phyloP scores from a whole-genome alignment of 2,113 vertebrate species.

The Petrocephalus microphthalmus region DNA sequence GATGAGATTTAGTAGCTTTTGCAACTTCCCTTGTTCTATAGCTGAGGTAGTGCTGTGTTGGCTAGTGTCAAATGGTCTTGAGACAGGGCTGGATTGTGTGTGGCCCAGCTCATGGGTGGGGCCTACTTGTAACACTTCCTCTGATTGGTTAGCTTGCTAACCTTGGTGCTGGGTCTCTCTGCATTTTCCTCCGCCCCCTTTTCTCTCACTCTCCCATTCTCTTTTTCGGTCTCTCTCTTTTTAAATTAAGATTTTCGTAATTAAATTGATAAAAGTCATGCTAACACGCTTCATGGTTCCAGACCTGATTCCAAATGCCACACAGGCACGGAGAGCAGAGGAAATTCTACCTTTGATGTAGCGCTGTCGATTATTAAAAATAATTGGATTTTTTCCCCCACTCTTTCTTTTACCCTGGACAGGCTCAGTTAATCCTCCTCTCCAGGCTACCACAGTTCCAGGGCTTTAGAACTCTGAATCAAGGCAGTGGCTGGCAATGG shows the following conservation, averaged over 20 bases:
- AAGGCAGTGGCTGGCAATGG: conserved; percentile 12
- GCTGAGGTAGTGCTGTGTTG: not conserved
- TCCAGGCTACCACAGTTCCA: conserved; percentile 1
- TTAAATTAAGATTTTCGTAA: conserved; percentile 65
- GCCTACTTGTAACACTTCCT: not conserved
- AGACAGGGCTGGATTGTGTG: not conserved
- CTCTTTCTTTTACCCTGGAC: conserved; percentile 45
- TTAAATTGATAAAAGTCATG: conserved; percentile 70
- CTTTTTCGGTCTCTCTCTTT: conserved; percentile 18
- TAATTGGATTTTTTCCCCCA: conserved; percentile 58
- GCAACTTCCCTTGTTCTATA: too few species aligned
- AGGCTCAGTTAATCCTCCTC: conserved; percentile 53
- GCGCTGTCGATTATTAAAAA: conserved; percentile 62
- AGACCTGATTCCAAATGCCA: conserved; percentile 55
- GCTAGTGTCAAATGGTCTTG: not conserved
- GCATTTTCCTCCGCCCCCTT: not conserved
- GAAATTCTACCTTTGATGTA: conserved; percentile 68
- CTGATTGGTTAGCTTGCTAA: not conserved
- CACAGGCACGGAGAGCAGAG: conserved; percentile 48
- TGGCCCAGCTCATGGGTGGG: not conserved
- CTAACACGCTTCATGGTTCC: conserved; percentile 58
- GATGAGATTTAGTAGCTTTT: too few species aligned
- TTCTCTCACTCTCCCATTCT: conserved; percentile 22
- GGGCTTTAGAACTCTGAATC: not conserved
- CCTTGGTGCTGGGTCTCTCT: not conserved